Percentiles rank a stretch among this genome's conserved stretches.
Evolutionary conservation across 2,888 invertebrate genomes (phyloP).

Genomic region (Drosophila differens): DNA sequence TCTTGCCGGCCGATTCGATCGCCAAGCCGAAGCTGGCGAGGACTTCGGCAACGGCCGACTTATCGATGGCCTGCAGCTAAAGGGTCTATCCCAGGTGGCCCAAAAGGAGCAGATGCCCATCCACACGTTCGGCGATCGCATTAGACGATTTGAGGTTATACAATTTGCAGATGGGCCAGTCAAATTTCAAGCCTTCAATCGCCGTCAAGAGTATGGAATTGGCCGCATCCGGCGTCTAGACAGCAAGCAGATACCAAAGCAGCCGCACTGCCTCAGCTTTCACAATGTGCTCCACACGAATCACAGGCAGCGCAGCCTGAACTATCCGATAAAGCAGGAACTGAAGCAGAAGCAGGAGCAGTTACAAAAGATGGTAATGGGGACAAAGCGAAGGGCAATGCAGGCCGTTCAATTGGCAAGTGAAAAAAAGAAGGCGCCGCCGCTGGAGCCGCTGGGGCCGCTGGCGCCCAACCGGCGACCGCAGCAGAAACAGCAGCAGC

Average conservation of each 20-base stretch:
- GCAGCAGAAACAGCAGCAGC: slow-evolving; percentile 48
- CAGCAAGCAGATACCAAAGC: slow-evolving; percentile 36
- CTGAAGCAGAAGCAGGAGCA: neutral
- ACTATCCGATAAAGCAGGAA: neutral
- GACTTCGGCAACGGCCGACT: slow-evolving; percentile 1
- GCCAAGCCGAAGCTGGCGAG: slow-evolving; percentile 2
- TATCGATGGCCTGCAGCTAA: slow-evolving; percentile 5
- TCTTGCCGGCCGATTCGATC: slow-evolving; percentile 34
- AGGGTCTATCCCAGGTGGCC: neutral
- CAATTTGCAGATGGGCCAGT: slow-evolving; percentile 67
- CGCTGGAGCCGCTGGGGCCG: slow-evolving; percentile 54
- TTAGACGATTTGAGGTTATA: slow-evolving; percentile 49
- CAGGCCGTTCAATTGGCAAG: neutral
- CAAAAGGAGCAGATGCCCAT: slow-evolving; percentile 29
- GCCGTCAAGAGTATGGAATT: slow-evolving; percentile 21
- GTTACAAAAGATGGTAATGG: too few relatives aligned
- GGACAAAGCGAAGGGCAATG: neutral
- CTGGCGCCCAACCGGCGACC: slow-evolving; percentile 39
- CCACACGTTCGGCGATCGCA: slow-evolving; percentile 53
- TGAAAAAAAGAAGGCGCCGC: slow-evolving; percentile 8
- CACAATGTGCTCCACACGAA: slow-evolving; percentile 58
- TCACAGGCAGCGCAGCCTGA: slow-evolving; percentile 43
- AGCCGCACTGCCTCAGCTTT: slow-evolving; percentile 34
- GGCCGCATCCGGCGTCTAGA: neutral
- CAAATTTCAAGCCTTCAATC: slow-evolving; percentile 40